Percentiles rank a stretch among this genome's conserved stretches.
phyloP scores from a whole-genome alignment of 2,888 invertebrate genomes.

The Cephus runcator region DNA sequence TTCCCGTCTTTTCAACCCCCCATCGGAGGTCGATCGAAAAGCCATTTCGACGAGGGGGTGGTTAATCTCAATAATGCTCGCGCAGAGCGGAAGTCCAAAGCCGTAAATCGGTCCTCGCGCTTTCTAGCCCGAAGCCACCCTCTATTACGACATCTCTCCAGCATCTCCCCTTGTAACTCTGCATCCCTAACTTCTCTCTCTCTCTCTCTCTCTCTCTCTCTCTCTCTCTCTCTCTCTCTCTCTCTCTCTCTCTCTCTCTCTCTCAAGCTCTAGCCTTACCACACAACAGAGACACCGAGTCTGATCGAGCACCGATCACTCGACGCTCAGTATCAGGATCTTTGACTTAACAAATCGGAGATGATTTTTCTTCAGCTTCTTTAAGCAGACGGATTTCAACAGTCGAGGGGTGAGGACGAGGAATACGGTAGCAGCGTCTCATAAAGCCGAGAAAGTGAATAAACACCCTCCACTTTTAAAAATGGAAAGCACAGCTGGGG shows the following conservation, averaged over 20 bases:
- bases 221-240: neutral
- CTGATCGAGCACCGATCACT: neutral
- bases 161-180: slow-evolving; percentile 10
- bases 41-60: slow-evolving; percentile 39
- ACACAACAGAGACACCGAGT: neutral
- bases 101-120: slow-evolving; percentile 55
- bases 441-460: slow-evolving; percentile 39
- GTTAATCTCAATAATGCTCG: slow-evolving; percentile 63
- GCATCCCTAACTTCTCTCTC: slow-evolving; percentile 16
- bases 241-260: slow-evolving; percentile 6
- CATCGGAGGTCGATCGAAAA: slow-evolving; percentile 43
- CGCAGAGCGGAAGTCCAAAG: slow-evolving; percentile 54
- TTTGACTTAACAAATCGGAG: neutral
- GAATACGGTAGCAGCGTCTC: slow-evolving; percentile 43
- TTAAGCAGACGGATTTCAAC: slow-evolving; percentile 1
- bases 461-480: neutral
- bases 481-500: neutral
- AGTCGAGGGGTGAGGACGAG: slow-evolving; percentile 39
- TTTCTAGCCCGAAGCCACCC: slow-evolving; percentile 24
- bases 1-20: neutral
- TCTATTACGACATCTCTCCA: neutral
- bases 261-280: neutral
- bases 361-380: neutral
- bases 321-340: neutral
- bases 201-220: slow-evolving; percentile 13